Conservation (phyloP, 2,888 invertebrate genomes). For the Synanthedon myopaeformis region DNA sequence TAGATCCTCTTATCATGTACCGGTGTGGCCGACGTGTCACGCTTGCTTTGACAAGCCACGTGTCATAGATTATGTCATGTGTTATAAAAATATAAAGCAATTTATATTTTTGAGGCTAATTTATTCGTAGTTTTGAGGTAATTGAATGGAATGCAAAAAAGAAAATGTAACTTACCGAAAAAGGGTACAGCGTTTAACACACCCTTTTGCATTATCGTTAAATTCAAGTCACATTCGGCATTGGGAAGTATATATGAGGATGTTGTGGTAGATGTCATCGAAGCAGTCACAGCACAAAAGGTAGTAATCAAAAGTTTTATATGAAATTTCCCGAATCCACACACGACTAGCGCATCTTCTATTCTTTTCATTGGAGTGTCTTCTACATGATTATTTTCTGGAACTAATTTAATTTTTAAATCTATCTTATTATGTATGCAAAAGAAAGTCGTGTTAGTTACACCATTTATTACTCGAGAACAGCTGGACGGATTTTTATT, state of each 20-base stretch:
- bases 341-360: constrained; percentile 29
- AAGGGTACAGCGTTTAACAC: constrained; percentile 34
- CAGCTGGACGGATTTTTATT: too few species aligned
- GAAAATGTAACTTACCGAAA: constrained; percentile 21
- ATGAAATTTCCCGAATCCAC: constrained; percentile 36
- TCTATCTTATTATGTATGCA: too few species aligned
- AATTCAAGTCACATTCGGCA: constrained; percentile 37
- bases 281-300: constrained; percentile 22
- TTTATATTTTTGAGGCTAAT: too few species aligned
- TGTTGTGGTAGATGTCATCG: constrained; percentile 26
- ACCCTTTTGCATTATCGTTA: constrained; percentile 36
- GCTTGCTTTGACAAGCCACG: too few species aligned
- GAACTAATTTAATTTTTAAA: not conserved
- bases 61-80: too few species aligned
- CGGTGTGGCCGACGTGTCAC: too few species aligned
- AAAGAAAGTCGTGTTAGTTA: too few species aligned
- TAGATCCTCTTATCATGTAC: too few species aligned
- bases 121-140: too few species aligned
- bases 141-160: too few species aligned
- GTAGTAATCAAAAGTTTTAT: constrained; percentile 24
- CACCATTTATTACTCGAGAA: too few species aligned
- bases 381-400: constrained; percentile 5
- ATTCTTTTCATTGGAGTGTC: constrained; percentile 29
- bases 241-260: constrained; percentile 34
- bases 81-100: too few species aligned